These are phyloP conservation scores for Linnaemya tessellans DNA, from an alignment of 2,888 invertebrate species.

Conservation along the genomic window DNA sequence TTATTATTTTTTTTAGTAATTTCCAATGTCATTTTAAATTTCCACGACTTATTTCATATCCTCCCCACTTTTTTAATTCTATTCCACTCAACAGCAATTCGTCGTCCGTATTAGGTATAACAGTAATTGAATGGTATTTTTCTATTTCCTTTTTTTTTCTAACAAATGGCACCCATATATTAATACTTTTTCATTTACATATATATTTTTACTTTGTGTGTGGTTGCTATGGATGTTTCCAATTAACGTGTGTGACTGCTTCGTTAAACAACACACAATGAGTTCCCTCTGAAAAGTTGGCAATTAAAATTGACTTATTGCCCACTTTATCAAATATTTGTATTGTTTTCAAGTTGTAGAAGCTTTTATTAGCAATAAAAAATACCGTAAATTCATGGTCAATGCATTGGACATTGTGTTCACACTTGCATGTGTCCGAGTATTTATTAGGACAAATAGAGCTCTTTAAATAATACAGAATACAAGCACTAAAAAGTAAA, in stretches of 20 bases:
- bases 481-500: neutral
- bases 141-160: neutral
- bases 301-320: conserved; percentile 69
- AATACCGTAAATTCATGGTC: conserved; percentile 44
- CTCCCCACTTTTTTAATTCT: neutral
- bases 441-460: neutral
- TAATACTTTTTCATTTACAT: neutral
- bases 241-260: conserved; percentile 47
- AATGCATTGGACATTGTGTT: conserved; percentile 10
- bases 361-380: conserved; percentile 46
- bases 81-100: conserved; percentile 20
- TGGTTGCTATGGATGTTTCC: conserved; percentile 37
- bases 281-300: conserved; percentile 37
- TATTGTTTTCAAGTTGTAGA: conserved; percentile 13
- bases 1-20: neutral
- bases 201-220: neutral
- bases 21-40: neutral
- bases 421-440: neutral
- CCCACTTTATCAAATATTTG: conserved; percentile 42
- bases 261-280: neutral
- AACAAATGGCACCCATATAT: conserved; percentile 49
- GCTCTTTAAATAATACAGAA: neutral
- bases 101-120: neutral
- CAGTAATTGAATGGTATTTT: neutral
- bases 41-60: neutral